Conservation (phyloP, 2,797 vertebrate species). For the Heteromormyrus szaboi region DNA sequence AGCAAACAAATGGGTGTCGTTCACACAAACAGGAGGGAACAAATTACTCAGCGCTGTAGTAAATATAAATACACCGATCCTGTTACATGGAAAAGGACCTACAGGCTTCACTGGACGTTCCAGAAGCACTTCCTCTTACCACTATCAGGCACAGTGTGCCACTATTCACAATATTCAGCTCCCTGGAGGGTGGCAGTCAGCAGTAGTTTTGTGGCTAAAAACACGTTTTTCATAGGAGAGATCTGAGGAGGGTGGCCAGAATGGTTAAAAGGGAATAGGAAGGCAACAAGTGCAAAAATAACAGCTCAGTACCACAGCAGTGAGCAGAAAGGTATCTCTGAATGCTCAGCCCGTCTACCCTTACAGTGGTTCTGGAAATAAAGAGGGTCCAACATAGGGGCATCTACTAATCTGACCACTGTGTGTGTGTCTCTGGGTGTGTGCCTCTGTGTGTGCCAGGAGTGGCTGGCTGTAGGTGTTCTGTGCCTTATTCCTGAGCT, state of each 20-base stretch:
- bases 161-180: not conserved
- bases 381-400: not conserved
- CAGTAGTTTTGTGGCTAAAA: not conserved
- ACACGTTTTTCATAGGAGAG: not conserved
- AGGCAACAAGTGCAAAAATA: not conserved
- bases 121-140: not conserved
- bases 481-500: not conserved
- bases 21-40: not conserved
- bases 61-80: not conserved
- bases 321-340: not conserved
- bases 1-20: not conserved
- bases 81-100: not conserved
- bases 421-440: not conserved
- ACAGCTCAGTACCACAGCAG: not conserved
- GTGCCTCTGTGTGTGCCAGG: not conserved
- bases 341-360: not conserved
- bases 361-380: not conserved
- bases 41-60: not conserved
- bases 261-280: not conserved
- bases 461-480: not conserved
- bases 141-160: not conserved
- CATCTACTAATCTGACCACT: not conserved
- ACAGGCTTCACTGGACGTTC: not conserved
- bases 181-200: not conserved
- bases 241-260: not conserved